Evolutionary conservation across 1,140 invertebrate genomes (phyloP).

Genomic region (Lasaia peninsularis): DNA sequence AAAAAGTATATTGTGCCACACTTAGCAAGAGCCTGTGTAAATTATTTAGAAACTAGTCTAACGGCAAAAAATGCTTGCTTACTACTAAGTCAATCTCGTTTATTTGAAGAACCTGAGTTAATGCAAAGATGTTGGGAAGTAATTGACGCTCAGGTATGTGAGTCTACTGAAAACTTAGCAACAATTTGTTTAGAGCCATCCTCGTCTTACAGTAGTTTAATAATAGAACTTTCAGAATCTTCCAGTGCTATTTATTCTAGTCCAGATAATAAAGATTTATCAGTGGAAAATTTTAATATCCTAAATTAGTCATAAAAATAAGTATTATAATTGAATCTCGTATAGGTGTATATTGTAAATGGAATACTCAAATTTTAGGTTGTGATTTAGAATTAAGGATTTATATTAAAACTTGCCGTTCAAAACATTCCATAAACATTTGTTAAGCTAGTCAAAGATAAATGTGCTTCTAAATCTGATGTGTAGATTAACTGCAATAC

Average conservation of each 20-base stretch:
- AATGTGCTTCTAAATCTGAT: constrained; percentile 10
- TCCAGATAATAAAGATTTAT: constrained; percentile 54
- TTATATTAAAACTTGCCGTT: constrained; percentile 23
- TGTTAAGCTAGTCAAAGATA: constrained; percentile 28
- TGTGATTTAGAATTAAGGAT: constrained; percentile 56
- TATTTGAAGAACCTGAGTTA: constrained; percentile 94
- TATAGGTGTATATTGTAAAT: constrained; percentile 15
- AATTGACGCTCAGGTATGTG: constrained; percentile 91
- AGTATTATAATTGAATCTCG: not conserved
- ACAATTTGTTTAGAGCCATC: constrained; percentile 60
- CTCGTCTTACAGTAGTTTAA: constrained; percentile 63
- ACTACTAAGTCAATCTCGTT: constrained; percentile 91
- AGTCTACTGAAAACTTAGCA: constrained; percentile 63
- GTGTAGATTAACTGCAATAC: constrained; percentile 65
- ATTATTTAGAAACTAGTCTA: constrained; percentile 93
- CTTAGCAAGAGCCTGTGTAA: constrained; percentile 92
- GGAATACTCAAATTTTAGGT: constrained; percentile 50
- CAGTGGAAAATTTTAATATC: constrained; percentile 47
- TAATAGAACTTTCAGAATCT: constrained; percentile 61
- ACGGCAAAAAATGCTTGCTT: constrained; percentile 95
- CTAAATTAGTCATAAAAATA: constrained; percentile 33
- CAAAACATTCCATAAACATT: constrained; percentile 14
- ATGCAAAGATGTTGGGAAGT: constrained; percentile 98
- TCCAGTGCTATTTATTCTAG: constrained; percentile 61
- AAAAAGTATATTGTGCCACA: constrained; percentile 97